Evolutionary conservation across 2,113 vertebrate genomes (phyloP), one percentile per base, ranked within the genome.

Genomic region (Siniperca knerii): DNA sequence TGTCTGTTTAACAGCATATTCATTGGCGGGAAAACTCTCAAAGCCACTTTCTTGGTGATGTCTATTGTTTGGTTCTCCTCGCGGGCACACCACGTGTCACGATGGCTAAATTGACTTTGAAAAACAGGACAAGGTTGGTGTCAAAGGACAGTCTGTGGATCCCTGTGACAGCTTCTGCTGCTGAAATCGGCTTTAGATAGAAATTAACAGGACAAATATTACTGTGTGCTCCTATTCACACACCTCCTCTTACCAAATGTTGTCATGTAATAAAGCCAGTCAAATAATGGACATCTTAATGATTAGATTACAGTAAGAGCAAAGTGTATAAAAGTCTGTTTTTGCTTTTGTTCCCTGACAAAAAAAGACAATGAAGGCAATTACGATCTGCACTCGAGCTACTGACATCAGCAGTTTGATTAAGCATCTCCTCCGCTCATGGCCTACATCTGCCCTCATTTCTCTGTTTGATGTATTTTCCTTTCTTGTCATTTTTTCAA

Each of bases 1-100:
- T 93, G 88, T 93, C 94, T 94, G 93, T 93, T 92, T 90, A 93
- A 92, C 84, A 89, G 82, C 87, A 90, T 86, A 90, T 91, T 94
- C 89, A 93, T 85, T 83, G 90, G 72, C 62, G 52, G 69, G 77
- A 82, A 89, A 76, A 75, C 75, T 79, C 80, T 74, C 46, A 21
- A 77, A 86, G 83, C 82, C n/a, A 64, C n/a, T 72, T 89, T 62
- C 37, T 78, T n/a, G 42, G 80, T 85, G 57, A 76, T 37, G 55
- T 46, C 78, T 55, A 48, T 89, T 86, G 89, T 92, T 91, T 81
- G 68, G 77, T 67, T 54, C 46, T 74, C 70, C 55, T 79, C 25
- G 29, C 70, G 42, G 58, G 66, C 62, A 46, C 42, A 33, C 64
- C 13, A 46, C 60, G 61, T 29, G 23, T 84, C 65, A 70, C 77